Conservation (phyloP, 2,888 invertebrate genomes). For the Troides oblongomaculatus region DNA sequence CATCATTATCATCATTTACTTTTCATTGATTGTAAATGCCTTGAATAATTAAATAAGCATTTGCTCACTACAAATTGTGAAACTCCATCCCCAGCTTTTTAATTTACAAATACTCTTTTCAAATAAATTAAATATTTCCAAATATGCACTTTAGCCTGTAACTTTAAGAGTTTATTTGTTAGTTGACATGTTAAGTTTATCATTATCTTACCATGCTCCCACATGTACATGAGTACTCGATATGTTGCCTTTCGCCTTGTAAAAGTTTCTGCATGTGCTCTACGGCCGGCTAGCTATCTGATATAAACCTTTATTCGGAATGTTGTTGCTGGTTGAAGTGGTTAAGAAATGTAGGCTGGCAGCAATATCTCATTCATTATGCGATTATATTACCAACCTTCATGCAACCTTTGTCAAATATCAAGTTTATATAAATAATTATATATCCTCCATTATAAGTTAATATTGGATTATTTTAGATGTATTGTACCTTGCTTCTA, state of each 20-base stretch:
- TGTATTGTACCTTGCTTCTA: conserved; percentile 2
- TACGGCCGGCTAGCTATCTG: too few species aligned
- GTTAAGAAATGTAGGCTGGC: too few species aligned
- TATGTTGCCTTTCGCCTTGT: too few species aligned
- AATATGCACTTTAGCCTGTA: not conserved
- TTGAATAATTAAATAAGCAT: not conserved
- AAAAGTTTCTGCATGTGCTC: too few species aligned
- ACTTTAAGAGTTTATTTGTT: not conserved
- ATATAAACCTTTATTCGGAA: too few species aligned
- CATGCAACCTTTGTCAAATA: not conserved
- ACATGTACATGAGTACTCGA: too few species aligned
- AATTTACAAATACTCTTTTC: not conserved
- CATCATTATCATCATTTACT: not conserved
- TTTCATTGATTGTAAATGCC: not conserved
- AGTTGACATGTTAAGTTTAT: not conserved
- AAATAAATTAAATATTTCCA: not conserved
- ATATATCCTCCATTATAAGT: not conserved
- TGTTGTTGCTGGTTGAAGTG: too few species aligned
- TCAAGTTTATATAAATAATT: not conserved
- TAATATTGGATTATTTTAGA: conserved; percentile 1
- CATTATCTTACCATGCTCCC: not conserved
- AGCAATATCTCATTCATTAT: too few species aligned
- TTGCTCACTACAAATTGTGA: not conserved
- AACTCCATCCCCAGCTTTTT: not conserved
- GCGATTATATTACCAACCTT: too few species aligned